A percentile compares a stretch with the other conserved stretches of the same genome.
Evolutionary conservation across 2,888 invertebrate genomes (phyloP).

Genomic region (Drosophila hamatofila): DNA sequence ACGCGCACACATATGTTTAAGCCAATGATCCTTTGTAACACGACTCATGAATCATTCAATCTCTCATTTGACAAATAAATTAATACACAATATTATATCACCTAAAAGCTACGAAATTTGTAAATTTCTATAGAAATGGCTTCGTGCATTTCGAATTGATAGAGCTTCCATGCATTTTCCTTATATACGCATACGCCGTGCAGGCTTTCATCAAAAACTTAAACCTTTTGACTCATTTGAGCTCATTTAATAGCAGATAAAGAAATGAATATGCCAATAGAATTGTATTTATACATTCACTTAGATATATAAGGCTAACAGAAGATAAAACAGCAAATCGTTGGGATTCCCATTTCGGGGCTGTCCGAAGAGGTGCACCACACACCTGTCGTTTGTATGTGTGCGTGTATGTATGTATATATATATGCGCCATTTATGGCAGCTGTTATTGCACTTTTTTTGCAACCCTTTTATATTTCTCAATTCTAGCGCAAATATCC

Average conservation of each 20-base stretch:
- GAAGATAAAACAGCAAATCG: background rate
- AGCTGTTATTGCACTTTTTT: background rate
- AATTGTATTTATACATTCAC: background rate
- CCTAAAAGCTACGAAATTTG: background rate
- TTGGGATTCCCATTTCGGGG: background rate
- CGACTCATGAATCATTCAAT: background rate
- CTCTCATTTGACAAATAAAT: background rate
- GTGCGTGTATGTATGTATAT: slow-evolving; percentile 2
- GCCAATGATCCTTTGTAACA: background rate
- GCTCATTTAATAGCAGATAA: too few species aligned
- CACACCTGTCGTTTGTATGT: background rate
- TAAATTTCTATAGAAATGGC: background rate
- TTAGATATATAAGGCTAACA: background rate
- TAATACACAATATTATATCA: background rate
- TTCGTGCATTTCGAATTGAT: background rate
- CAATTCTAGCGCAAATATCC: slow-evolving; percentile 42
- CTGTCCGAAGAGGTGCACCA: background rate
- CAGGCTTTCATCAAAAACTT: background rate
- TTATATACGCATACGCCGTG: slow-evolving; percentile 2
- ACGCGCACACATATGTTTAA: background rate
- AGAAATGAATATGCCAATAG: background rate
- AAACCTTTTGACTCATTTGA: background rate
- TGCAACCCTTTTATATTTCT: slow-evolving; percentile 58
- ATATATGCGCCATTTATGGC: background rate
- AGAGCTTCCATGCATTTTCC: background rate